Evolutionary conservation across 2,797 vertebrate species (phyloP), one percentile per base, ranked within the genome.

Genomic region (Lithobates sylvaticus): DNA sequence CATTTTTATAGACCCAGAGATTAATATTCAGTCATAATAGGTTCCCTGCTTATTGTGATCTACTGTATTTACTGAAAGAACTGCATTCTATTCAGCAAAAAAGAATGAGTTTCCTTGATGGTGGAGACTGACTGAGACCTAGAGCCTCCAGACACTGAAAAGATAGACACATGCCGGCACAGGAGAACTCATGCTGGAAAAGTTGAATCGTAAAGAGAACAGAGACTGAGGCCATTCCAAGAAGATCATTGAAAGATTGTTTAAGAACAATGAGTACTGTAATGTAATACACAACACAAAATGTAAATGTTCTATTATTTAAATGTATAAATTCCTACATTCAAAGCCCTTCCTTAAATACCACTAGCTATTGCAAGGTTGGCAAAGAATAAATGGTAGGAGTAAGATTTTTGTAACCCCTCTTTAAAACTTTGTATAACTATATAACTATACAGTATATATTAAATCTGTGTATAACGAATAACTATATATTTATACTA

Each of bases 201-300:
- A 83, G 26, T 34, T 72, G 67, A 78, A 73, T 73, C 74, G 72
- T 86, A 42, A 65, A 23, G 29, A 72, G 47, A 83, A 26, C 8
- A 74, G 18, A 77, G 32, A 71, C 58, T 26, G 23, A 73, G 85
- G 42, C n/a, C 85, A 87, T 87, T 73, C 69, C 80, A 74, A 82
- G 36, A 26, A 50, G 36, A n/a, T 70, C 26, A 47, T 67, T 54
- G 18, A 54, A 65, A 26, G 13, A 64, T 67, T 13, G 2, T 67
- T 67, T 67, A 67, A 67, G n/a, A 67, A 65, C 61, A 65, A 29
- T 29, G 0, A 26, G n/a, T 23, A 26, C 23, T 8, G 8, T 65
- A 65, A 65, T 26, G 2, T 9, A 65, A 65, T 65, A 26, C 3
- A 54, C 4, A 61, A 23, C 54, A 23, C n/a, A 21, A 61, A 9